Conservation (phyloP, 2,888 invertebrate genomes). For the Epinotia bilunana region DNA sequence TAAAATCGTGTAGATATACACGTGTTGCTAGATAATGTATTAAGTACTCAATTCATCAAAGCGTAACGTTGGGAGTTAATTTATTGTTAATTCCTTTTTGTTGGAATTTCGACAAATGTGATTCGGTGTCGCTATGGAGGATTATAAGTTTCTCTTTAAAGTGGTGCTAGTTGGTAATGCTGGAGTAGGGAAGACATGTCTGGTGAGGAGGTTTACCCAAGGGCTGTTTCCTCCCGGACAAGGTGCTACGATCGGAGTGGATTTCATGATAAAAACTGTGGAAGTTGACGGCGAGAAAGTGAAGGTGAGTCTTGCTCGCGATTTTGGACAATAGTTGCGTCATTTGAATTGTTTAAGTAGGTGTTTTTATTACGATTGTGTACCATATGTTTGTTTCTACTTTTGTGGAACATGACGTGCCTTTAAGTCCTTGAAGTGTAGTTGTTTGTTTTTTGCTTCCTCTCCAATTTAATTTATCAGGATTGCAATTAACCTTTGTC, state of each 20-base stretch:
- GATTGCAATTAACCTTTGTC: neutral
- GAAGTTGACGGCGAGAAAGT: constrained; percentile 98
- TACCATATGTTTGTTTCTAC: constrained; percentile 47
- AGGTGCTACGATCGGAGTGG: constrained; percentile 99
- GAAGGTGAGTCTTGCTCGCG: constrained; percentile 85
- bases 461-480: neutral
- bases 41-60: constrained; percentile 67
- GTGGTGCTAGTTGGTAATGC: constrained; percentile 99
- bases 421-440: constrained; percentile 17
- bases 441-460: neutral
- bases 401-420: constrained; percentile 26
- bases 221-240: constrained; percentile 99
- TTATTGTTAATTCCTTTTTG: constrained; percentile 53
- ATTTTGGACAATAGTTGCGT: constrained; percentile 61
- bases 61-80: constrained; percentile 69
- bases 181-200: constrained; percentile 98
- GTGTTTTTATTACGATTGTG: constrained; percentile 39
- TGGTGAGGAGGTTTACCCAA: constrained; percentile 98
- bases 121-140: constrained; percentile 90
- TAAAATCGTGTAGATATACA: constrained; percentile 63
- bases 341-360: constrained; percentile 50
- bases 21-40: constrained; percentile 55
- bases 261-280: constrained; percentile 99
- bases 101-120: constrained; percentile 64
- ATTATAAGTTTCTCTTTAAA: constrained; percentile 99